These are phyloP conservation scores for Anarhynchus alexandrinus DNA, from an alignment of 2,113 vertebrate species.

Conservation along the genomic window DNA sequence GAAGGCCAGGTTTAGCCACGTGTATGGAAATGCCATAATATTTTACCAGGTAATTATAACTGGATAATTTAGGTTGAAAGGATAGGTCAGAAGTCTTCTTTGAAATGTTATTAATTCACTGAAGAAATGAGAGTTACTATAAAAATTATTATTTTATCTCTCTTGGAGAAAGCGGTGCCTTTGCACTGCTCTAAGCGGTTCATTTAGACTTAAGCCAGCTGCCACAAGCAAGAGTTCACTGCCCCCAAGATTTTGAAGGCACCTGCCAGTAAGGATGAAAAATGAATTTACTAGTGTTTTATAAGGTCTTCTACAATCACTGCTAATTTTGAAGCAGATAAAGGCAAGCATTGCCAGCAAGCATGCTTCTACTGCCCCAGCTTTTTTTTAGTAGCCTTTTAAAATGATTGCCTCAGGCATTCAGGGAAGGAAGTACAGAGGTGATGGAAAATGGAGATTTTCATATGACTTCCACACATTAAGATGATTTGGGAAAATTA, in stretches of 20 bases:
- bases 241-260: background rate
- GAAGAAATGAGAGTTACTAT: conserved; percentile 6
- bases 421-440: conserved; percentile 1
- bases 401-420: background rate
- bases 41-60: conserved; percentile 40
- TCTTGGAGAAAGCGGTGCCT: background rate
- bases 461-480: conserved; percentile 13
- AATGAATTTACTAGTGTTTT: conserved; percentile 4
- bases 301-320: background rate
- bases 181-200: background rate
- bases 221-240: background rate
- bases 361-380: background rate
- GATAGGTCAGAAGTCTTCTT: conserved; percentile 7
- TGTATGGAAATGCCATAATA: background rate
- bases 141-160: conserved; percentile 15
- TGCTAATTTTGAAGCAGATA: conserved; percentile 19
- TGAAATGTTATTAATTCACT: conserved; percentile 41
- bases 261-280: background rate
- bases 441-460: conserved; percentile 24
- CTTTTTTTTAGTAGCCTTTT: background rate
- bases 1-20: background rate
- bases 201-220: background rate
- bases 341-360: background rate
- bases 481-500: conserved; percentile 58
- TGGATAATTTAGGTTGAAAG: conserved; percentile 12